phyloP scores from a whole-genome alignment of 2,888 invertebrate genomes.

The Scelioninae gen. 1 region DNA sequence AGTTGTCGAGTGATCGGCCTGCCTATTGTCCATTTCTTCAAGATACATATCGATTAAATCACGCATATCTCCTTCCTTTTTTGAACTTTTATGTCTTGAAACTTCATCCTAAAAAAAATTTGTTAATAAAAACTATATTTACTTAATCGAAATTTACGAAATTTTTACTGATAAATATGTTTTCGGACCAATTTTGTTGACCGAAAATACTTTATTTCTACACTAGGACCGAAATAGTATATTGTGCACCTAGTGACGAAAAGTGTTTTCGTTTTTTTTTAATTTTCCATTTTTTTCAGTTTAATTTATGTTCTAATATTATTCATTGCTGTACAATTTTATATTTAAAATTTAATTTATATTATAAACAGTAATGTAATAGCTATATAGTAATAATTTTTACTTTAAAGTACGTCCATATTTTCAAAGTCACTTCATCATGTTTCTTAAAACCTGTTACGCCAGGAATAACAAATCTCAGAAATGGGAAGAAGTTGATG shows the following conservation, averaged over 20 bases:
- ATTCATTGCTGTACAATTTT: no score
- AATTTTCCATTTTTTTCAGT: neutral
- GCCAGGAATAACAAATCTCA: constrained; percentile 87
- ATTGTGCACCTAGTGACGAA: no score
- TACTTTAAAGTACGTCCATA: constrained; percentile 86
- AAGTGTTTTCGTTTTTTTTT: no score
- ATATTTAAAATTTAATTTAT: neutral
- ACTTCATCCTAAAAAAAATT: constrained; percentile 74
- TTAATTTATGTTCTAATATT: no score
- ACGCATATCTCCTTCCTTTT: constrained; percentile 71
- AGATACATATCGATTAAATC: constrained; percentile 81
- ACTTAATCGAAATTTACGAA: no score
- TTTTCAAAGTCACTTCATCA: constrained; percentile 76
- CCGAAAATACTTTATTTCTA: no score
- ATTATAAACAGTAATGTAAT: no score
- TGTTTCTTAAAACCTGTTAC: constrained; percentile 86
- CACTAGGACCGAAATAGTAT: no score
- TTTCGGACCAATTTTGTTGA: no score
- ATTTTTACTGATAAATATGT: no score
- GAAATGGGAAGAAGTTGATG: constrained; percentile 88
- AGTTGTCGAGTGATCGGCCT: constrained; percentile 72
- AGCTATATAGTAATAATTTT: no score
- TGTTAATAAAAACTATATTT: no score
- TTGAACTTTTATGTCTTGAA: constrained; percentile 74
- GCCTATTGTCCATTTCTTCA: constrained; percentile 76